phyloP scores from a whole-genome alignment of 2,113 vertebrate genomes.

The Typhlomys cinereus region DNA sequence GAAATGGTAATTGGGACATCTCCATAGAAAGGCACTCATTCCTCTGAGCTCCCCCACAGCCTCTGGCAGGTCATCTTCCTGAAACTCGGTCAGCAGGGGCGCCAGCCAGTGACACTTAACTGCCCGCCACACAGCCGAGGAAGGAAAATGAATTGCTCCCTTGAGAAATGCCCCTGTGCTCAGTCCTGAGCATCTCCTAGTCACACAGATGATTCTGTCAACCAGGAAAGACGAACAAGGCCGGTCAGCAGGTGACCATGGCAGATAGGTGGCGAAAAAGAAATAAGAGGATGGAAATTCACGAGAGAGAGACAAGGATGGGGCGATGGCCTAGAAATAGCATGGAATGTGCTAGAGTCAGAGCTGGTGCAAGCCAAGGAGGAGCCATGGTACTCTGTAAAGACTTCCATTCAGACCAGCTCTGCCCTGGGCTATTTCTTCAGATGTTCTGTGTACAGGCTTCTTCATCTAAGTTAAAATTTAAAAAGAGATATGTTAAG shows the following conservation, averaged over 20 bases:
- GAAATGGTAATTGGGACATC: constrained; percentile 78
- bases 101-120: constrained; percentile 60
- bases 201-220: constrained; percentile 44
- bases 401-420: background rate
- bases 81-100: constrained; percentile 66
- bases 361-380: background rate
- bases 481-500: background rate
- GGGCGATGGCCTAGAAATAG: background rate
- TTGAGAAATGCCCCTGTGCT: constrained; percentile 26
- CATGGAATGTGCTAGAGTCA: accelerated
- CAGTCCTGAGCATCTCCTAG: constrained; percentile 2
- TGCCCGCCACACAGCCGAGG: constrained; percentile 50
- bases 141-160: constrained; percentile 75
- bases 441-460: background rate
- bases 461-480: background rate
- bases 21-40: constrained; percentile 75
- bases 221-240: background rate
- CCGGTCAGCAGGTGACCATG: background rate
- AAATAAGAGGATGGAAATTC: background rate
- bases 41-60: constrained; percentile 66
- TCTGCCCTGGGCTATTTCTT: background rate
- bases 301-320: background rate
- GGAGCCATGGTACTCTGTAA: accelerated
- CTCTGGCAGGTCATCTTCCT: constrained; percentile 75
- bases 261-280: background rate